A percentile compares a stretch with the other conserved stretches of the same genome.
Evolutionary conservation across 37 sponge, comb jelly and placozoan genomes (phyloP).

Genomic region (Lycopodina hypogea): DNA sequence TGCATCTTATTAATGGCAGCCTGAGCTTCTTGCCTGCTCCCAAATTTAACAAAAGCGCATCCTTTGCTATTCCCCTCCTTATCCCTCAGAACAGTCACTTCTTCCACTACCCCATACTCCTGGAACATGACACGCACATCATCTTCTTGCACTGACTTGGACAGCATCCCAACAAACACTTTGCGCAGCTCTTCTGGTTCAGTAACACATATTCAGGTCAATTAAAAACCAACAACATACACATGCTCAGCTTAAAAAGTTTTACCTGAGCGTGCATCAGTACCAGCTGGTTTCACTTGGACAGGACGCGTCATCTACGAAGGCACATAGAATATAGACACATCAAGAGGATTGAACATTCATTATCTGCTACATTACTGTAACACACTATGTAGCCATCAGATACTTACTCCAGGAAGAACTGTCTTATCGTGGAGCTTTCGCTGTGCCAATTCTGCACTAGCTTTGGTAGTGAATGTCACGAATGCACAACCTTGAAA

Average conservation of each 20-base stretch:
- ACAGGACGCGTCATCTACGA: slow-evolving; percentile 90
- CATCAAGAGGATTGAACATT: neutral
- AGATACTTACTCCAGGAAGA: slow-evolving; percentile 79
- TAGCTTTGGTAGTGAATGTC: slow-evolving; percentile 72
- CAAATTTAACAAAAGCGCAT: slow-evolving; percentile 93
- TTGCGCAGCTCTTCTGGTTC: slow-evolving; percentile 87
- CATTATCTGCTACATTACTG: neutral
- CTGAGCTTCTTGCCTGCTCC: slow-evolving; percentile 79
- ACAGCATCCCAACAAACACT: slow-evolving; percentile 97
- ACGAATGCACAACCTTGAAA: slow-evolving; percentile 96
- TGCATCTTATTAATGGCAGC: slow-evolving; percentile 91
- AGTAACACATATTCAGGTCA: neutral
- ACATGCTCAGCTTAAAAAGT: neutral
- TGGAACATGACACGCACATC: slow-evolving; percentile 83
- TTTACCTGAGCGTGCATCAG: slow-evolving; percentile 77
- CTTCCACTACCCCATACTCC: slow-evolving; percentile 87
- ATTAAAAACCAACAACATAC: neutral
- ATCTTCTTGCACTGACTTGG: slow-evolving; percentile 78
- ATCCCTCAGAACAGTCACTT: slow-evolving; percentile 84
- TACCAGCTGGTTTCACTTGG: slow-evolving; percentile 92
- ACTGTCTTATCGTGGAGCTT: slow-evolving; percentile 85
- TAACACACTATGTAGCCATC: neutral
- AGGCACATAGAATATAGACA: neutral
- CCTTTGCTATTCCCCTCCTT: slow-evolving; percentile 84
- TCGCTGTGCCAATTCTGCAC: slow-evolving; percentile 80